Evolutionary conservation across 2,888 invertebrate species (phyloP).

Genomic region (Pollenia griseotomentosa): DNA sequence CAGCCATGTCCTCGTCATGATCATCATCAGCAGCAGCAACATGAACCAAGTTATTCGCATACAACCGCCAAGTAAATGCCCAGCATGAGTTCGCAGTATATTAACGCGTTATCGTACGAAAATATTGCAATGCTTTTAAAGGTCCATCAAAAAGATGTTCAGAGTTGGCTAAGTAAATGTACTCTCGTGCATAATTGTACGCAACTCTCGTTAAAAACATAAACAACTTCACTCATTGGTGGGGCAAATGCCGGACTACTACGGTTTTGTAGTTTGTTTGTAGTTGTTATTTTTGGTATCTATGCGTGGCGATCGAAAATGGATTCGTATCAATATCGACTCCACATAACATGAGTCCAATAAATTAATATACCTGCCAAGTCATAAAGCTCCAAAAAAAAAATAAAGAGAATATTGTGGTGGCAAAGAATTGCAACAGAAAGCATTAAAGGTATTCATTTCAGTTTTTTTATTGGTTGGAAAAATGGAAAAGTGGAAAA

Average conservation of each 20-base stretch:
- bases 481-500: no score
- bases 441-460: no score
- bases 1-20: conserved; percentile 41
- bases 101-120: conserved; percentile 7
- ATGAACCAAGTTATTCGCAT: conserved; percentile 44
- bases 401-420: conserved; percentile 40
- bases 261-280: conserved; percentile 21
- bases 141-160: conserved; percentile 71
- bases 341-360: conserved; percentile 84
- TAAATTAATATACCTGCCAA: conserved; percentile 83
- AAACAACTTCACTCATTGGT: conserved; percentile 42
- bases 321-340: conserved; percentile 84
- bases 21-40: conserved; percentile 57
- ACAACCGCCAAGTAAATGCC: conserved; percentile 68
- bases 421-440: conserved; percentile 11
- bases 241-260: conserved; percentile 13
- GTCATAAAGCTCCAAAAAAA: conserved; percentile 62
- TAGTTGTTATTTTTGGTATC: conserved; percentile 75
- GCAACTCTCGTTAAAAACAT: conserved; percentile 69
- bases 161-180: conserved; percentile 53
- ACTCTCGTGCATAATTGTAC: conserved; percentile 66
- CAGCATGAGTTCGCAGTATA: conserved; percentile 68
- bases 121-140: conserved; percentile 27
- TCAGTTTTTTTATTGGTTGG: no score
- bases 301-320: conserved; percentile 81